Evolutionary conservation across 2,888 invertebrate species (phyloP), one percentile per base, ranked within the genome.

Genomic region (Lithophane ornitopus): DNA sequence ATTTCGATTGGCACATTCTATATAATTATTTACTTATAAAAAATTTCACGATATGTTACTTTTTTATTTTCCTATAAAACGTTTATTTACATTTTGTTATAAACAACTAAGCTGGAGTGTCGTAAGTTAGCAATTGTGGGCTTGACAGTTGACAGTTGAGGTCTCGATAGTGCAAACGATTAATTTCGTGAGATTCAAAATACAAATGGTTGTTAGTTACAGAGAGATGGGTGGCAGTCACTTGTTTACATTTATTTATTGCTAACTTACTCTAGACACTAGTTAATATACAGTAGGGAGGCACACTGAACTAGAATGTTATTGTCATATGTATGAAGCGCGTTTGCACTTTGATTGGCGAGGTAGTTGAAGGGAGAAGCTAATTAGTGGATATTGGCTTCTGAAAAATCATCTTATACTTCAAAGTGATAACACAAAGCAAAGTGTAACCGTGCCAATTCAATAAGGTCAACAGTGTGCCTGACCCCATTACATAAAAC

Each of bases 1-100:
- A 88, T 76, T 86, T 76, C 82, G 80, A 88, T 88, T 88, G 88
- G 88, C 88, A 88, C 88, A 88, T 88, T 58, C 87, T 86, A 85
- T 81, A 87, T 86, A 70, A 78, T 76, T 82, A 82, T 80, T 87
- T 85, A 88, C 82, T 85, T 81, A 85, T 85, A 87, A 85, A 85
- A 85, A 84, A 74, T 68, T 85, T 83, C 81, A 87, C 85, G 88
- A 88, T 88, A 88, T 88, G 88, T 85, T 81, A 78, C 85, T 86
- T 54, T 44, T 54, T 54, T 54, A 85, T 86, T 85, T 85, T 66
- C 63, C 85, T 87, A 85, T 82, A 82, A 82, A 83, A 87, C 82
- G 76, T 87, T 84, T 88, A 88, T 88, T 88, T 88, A 88, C 88
- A 88, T 76, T 78, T 81, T 78, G 77, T 85, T 88, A 84, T 69